Evolutionary conservation across 2,113 vertebrate genomes (phyloP).

Genomic region (Procavia capensis): DNA sequence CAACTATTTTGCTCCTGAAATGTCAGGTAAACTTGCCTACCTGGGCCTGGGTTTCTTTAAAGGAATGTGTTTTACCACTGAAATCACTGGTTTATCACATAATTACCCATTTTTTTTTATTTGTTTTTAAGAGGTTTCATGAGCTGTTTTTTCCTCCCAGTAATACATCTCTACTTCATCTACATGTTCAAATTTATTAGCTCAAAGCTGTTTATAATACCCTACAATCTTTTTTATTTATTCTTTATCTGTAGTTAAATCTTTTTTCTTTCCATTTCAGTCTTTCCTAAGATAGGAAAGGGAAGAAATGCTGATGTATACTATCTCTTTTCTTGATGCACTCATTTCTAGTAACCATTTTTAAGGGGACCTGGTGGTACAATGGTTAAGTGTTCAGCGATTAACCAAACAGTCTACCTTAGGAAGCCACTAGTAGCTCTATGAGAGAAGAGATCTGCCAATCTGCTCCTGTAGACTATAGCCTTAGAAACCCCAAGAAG

Average conservation of each 20-base stretch:
- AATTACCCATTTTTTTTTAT: neutral
- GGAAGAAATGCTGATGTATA: neutral
- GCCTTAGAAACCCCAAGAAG: too few species aligned
- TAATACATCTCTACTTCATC: neutral
- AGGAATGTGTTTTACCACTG: neutral
- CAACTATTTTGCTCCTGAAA: neutral
- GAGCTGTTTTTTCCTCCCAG: neutral
- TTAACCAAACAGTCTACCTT: too few species aligned
- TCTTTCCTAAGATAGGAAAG: conserved; percentile 7
- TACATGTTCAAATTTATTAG: neutral
- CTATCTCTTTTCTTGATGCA: neutral
- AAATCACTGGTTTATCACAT: neutral
- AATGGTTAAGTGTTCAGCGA: neutral
- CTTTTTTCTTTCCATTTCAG: too few species aligned
- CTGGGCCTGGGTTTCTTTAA: neutral
- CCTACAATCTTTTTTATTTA: neutral
- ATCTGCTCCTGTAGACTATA: too few species aligned
- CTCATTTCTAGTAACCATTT: neutral
- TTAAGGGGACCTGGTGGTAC: neutral
- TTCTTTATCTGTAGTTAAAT: neutral
- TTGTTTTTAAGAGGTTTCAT: neutral
- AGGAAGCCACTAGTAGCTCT: too few species aligned
- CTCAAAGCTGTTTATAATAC: neutral
- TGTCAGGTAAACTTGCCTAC: neutral
- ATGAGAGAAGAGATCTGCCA: too few species aligned